Conservation (phyloP, 1,140 invertebrate species). For the Pogonognathellus flavescens region DNA sequence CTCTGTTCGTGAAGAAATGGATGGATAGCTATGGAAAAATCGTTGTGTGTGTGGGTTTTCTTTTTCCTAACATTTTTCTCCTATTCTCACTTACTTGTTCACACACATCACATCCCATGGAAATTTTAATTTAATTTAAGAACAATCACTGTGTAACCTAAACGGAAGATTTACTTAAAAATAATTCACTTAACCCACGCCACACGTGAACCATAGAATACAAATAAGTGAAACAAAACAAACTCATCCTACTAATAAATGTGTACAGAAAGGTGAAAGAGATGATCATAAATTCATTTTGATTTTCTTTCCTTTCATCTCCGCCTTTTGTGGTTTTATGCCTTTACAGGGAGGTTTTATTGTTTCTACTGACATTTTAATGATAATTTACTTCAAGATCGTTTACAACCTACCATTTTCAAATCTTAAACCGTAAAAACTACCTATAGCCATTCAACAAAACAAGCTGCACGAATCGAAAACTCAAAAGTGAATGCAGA, state of each 20-base stretch:
- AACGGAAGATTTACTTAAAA: neutral
- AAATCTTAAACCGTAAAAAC: neutral
- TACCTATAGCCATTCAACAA: no score
- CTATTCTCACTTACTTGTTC: slow-evolving; percentile 2
- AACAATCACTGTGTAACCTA: neutral
- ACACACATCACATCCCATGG: slow-evolving; percentile 18
- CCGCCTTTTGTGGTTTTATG: slow-evolving; percentile 22
- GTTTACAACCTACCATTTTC: neutral
- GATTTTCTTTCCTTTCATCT: slow-evolving; percentile 11
- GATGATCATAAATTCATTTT: slow-evolving; percentile 40
- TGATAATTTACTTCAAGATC: slow-evolving; percentile 1
- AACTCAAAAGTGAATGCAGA: no score
- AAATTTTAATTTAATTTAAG: slow-evolving; percentile 33
- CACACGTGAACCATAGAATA: no score
- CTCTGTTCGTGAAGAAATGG: neutral
- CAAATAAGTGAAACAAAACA: no score
- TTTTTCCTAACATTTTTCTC: slow-evolving; percentile 21
- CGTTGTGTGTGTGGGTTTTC: slow-evolving; percentile 29
- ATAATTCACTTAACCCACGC: neutral
- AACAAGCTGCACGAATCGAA: no score
- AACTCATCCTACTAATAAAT: slow-evolving; percentile 10
- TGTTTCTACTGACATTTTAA: slow-evolving; percentile 48
- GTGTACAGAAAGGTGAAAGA: slow-evolving; percentile 28
- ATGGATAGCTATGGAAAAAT: neutral
- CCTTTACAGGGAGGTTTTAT: slow-evolving; percentile 16